Evolutionary conservation across 2,113 vertebrate genomes (phyloP), one percentile per base, ranked within the genome.

Genomic region (Leucopsar rothschildi): DNA sequence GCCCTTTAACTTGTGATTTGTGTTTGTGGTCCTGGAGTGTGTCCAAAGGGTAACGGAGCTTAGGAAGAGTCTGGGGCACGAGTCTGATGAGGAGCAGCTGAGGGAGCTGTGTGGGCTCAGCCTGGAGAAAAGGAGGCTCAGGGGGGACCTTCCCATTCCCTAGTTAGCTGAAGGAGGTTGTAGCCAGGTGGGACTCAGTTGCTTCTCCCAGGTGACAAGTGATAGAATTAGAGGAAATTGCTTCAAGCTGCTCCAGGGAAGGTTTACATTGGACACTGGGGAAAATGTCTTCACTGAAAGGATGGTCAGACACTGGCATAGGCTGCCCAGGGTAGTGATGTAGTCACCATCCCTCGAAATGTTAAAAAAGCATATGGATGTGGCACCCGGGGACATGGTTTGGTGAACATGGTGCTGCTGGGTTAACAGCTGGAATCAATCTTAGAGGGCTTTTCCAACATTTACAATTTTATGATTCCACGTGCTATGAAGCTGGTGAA

Each of bases 401-500:
- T 70, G 42, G 25, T 56, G 71, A 56, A 33, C 21, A 13, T 75
- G 31, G 15, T 18, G 10, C 63, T 82, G 56, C 55, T 82, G 22
- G 29, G 55, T 83, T 82, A 76, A 69, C 49, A 69, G 49, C 24
- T 42, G 31, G 22, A 56, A 28, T 83, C 35, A 16, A 6, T 63
- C 40, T 37, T 69, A 24, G 27, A 83, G 31, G 27, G 4, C 33
- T 63, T 56, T 61, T 42, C 56, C 49, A 69, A 3, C 22, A 29
- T 69, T 16, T 42, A 37, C 9, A 8, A 56, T 69, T 49, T 37
- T 49, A 37, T 27, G 8, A 37, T 69, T 55, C 25, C 29, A 49
- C 0, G 2, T 72, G 59, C 56, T 56, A 0, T 55, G 69, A 31
- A 49, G 2, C 24, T 37, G 3, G 1, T 55, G 52, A 82, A 40